These are phyloP conservation scores for Scaptodrosophila lebanonensis DNA, from an alignment of 1,140 invertebrate genomes.

Conservation along the genomic window DNA sequence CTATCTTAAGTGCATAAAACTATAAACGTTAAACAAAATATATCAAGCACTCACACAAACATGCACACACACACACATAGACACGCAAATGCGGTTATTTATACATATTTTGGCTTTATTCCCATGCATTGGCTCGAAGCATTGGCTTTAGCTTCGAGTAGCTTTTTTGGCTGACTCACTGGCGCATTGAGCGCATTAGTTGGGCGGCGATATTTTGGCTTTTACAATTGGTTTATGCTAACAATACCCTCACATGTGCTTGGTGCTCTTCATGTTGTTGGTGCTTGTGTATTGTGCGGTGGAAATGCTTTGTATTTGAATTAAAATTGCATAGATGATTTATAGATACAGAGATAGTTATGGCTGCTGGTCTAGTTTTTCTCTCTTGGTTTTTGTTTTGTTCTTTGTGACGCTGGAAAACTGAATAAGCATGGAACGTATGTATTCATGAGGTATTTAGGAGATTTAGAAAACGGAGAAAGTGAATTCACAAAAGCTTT, in stretches of 20 bases:
- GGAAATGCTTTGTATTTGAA: conserved; percentile 69
- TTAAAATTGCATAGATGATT: conserved; percentile 71
- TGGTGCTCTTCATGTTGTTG: conserved; percentile 1
- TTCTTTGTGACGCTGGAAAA: no score
- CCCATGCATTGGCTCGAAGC: no score
- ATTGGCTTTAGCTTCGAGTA: conserved; percentile 52
- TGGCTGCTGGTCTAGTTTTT: conserved; percentile 16
- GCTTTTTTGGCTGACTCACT: conserved; percentile 46
- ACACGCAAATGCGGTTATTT: conserved; percentile 59
- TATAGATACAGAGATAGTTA: conserved; percentile 53
- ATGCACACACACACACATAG: conserved; percentile 1
- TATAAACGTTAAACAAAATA: conserved; percentile 76
- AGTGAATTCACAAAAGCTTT: no score
- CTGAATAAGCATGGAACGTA: no score
- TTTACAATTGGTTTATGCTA: conserved; percentile 69
- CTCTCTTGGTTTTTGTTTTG: not conserved
- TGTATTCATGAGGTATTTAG: no score
- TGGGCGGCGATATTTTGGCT: conserved; percentile 63
- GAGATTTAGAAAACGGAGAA: no score
- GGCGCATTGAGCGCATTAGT: conserved; percentile 67
- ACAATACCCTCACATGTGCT: conserved; percentile 40
- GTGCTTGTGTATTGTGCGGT: conserved; percentile 23
- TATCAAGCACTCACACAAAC: conserved; percentile 44
- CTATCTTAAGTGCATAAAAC: conserved; percentile 74
- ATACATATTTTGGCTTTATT: conserved; percentile 66